Percentiles rank a stretch among this genome's conserved stretches.
These are phyloP conservation scores for Nemotelus pantherinus DNA, from an alignment of 2,888 invertebrate genomes.

Conservation along the genomic window DNA sequence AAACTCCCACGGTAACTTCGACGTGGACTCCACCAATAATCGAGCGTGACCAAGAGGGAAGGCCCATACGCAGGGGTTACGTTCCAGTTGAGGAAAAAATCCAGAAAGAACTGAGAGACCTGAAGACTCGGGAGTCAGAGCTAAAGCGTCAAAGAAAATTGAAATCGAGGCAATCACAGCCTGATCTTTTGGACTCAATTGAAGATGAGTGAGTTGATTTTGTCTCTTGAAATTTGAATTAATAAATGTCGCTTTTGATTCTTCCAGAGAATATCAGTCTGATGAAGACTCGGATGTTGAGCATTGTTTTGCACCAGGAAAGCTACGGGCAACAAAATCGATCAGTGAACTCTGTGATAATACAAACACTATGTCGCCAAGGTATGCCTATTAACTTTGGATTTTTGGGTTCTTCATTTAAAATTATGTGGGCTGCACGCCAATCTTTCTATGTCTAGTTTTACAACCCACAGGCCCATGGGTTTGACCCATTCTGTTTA, in stretches of 20 bases:
- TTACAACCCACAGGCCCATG: neutral
- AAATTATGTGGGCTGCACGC: no score
- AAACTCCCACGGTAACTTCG: slow-evolving; percentile 60
- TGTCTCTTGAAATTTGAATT: slow-evolving; percentile 65
- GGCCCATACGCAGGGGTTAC: slow-evolving; percentile 78
- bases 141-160: slow-evolving; percentile 75
- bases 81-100: slow-evolving; percentile 90
- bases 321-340: slow-evolving; percentile 73
- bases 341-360: slow-evolving; percentile 75
- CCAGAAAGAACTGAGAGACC: slow-evolving; percentile 84
- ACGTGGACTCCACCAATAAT: slow-evolving; percentile 65
- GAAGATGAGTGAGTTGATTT: slow-evolving; percentile 67
- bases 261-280: slow-evolving; percentile 61
- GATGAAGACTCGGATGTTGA: slow-evolving; percentile 72
- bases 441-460: neutral
- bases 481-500: no score
- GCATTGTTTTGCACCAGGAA: slow-evolving; percentile 70
- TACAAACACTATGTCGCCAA: slow-evolving; percentile 59
- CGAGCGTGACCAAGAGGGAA: slow-evolving; percentile 70
- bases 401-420: neutral
- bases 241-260: slow-evolving; percentile 61
- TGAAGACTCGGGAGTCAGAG: slow-evolving; percentile 84
- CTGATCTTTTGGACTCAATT: slow-evolving; percentile 71
- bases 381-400: slow-evolving; percentile 49
- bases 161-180: slow-evolving; percentile 71